Evolutionary conservation across 2,888 invertebrate species (phyloP).

Genomic region (Lagria hirta): DNA sequence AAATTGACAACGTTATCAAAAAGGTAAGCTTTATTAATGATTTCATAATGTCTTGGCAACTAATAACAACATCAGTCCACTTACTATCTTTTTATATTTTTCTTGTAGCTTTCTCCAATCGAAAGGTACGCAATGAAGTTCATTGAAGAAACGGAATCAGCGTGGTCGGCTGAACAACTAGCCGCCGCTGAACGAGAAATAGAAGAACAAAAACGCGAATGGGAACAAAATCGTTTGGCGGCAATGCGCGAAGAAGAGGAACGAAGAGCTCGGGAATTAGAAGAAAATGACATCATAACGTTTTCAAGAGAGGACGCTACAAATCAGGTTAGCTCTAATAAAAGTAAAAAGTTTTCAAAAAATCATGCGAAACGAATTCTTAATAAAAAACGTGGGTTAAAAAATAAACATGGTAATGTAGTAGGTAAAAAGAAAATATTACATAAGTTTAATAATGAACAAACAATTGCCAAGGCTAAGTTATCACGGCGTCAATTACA

Average conservation of each 20-base stretch:
- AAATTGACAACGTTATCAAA: constrained; percentile 70
- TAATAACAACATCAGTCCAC: neutral
- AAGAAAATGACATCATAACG: constrained; percentile 68
- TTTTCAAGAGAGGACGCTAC: constrained; percentile 76
- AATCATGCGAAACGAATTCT: constrained; percentile 26
- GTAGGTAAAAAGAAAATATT: constrained; percentile 20
- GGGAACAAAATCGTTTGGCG: constrained; percentile 82
- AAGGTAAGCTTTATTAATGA: constrained; percentile 62
- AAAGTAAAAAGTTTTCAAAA: constrained; percentile 38
- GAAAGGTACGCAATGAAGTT: constrained; percentile 94
- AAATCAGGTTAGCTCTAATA: constrained; percentile 77
- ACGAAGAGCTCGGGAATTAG: constrained; percentile 60
- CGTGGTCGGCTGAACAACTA: constrained; percentile 82
- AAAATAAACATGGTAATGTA: constrained; percentile 17
- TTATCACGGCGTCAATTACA: no score
- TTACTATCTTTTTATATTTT: constrained; percentile 4
- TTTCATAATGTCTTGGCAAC: constrained; percentile 1
- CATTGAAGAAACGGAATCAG: constrained; percentile 81
- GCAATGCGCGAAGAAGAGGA: constrained; percentile 69
- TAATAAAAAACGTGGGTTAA: constrained; percentile 17
- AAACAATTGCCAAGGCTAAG: constrained; percentile 19
- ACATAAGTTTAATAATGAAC: constrained; percentile 15
- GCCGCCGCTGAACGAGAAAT: constrained; percentile 87
- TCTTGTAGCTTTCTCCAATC: constrained; percentile 80
- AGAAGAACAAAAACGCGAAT: constrained; percentile 80